phyloP scores from a whole-genome alignment of 2,113 vertebrate genomes.

The Colistium nudipinnis region DNA sequence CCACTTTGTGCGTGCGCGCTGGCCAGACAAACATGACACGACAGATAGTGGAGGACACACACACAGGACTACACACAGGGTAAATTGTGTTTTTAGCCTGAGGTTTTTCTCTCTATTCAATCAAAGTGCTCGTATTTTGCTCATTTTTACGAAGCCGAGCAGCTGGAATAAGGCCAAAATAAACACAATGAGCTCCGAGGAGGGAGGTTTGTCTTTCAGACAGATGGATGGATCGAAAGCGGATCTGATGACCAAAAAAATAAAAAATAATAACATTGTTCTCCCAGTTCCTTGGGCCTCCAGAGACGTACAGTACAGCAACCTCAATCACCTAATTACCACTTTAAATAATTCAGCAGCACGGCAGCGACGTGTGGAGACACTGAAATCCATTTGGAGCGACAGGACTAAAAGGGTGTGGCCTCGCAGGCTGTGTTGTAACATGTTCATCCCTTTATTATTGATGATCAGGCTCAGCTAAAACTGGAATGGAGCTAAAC shows the following conservation, averaged over 20 bases:
- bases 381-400: constrained; percentile 57
- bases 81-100: constrained; percentile 37
- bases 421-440: constrained; percentile 32
- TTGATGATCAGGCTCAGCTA: constrained; percentile 49
- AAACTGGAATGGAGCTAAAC: constrained; percentile 41
- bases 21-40: constrained; percentile 23
- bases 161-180: constrained; percentile 28
- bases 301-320: constrained; percentile 2
- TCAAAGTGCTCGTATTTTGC: constrained; percentile 32
- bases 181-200: not conserved
- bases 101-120: constrained; percentile 30
- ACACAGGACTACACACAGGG: not conserved
- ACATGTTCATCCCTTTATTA: constrained; percentile 61
- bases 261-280: not conserved
- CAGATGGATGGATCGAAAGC: constrained; percentile 1
- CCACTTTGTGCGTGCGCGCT: constrained; percentile 25
- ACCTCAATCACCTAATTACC: constrained; percentile 55
- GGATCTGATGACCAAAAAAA: constrained; percentile 32
- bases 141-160: constrained; percentile 12
- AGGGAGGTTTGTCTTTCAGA: not conserved
- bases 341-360: constrained; percentile 47
- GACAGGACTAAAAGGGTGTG: constrained; percentile 45
- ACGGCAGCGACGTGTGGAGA: constrained; percentile 31
- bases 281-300: constrained; percentile 16
- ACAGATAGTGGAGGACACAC: constrained; percentile 21